Percentiles rank a stretch among this genome's conserved stretches.
Conservation (phyloP, 2,113 vertebrate genomes). For the Lampris megalopsis region DNA sequence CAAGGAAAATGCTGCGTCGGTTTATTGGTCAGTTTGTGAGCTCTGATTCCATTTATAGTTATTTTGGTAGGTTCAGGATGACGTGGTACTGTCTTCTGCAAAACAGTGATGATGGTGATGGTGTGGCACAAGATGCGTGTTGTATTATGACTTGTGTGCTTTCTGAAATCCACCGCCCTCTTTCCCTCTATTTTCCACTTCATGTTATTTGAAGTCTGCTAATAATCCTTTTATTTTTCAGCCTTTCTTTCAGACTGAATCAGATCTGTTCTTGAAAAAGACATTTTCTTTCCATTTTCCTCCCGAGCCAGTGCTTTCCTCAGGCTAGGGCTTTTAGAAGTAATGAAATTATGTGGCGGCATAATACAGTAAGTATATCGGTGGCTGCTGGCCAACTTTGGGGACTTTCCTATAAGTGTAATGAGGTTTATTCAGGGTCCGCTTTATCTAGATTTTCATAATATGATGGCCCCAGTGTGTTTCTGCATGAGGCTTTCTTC, state of each 20-base stretch:
- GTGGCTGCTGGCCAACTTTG: constrained; percentile 12
- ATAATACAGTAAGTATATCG: constrained; percentile 46
- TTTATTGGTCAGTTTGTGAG: too few relatives aligned
- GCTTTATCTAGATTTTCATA: not conserved
- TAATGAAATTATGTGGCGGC: constrained; percentile 48
- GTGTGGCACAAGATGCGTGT: too few relatives aligned
- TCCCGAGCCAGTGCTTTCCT: constrained; percentile 13
- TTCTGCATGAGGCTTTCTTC: not conserved
- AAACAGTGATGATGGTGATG: too few relatives aligned
- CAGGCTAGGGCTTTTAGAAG: constrained; percentile 33
- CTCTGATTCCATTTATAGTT: not conserved
- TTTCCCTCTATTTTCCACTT: not conserved
- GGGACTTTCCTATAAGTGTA: not conserved
- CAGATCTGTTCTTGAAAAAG: constrained; percentile 36
- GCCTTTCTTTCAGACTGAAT: constrained; percentile 35
- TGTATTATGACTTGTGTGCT: not conserved
- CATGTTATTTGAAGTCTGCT: not conserved
- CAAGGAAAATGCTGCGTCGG: too few relatives aligned
- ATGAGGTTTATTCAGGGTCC: constrained; percentile 19
- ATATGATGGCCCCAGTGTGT: constrained; percentile 8
- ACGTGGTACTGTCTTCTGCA: not conserved
- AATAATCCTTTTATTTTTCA: constrained; percentile 5
- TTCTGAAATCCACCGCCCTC: constrained; percentile 13
- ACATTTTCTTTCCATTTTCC: constrained; percentile 56
- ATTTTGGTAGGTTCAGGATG: too few relatives aligned